Conservation (phyloP, 2,113 vertebrate genomes). For the Clinocottus analis region DNA sequence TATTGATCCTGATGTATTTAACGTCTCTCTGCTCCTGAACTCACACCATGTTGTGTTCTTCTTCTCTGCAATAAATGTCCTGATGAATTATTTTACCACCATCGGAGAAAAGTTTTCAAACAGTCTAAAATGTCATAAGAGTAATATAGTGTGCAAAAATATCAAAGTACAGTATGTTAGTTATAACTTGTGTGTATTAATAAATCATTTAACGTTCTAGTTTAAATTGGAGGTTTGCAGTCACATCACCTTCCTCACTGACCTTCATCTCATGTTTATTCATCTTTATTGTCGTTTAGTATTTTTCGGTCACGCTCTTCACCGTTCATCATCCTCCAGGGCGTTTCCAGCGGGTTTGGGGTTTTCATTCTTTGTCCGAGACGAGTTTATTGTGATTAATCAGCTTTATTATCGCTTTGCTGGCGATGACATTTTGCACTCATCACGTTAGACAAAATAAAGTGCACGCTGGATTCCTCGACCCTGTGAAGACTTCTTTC, state of each 20-base stretch:
- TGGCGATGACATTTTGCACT: neutral
- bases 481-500: neutral
- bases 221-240: neutral
- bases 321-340: neutral
- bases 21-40: too few species aligned
- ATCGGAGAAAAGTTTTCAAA: too few species aligned
- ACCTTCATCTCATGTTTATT: neutral
- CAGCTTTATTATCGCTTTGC: neutral
- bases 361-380: neutral
- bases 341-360: neutral
- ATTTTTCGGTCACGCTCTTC: neutral
- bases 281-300: neutral
- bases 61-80: too few species aligned
- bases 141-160: too few species aligned
- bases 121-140: too few species aligned
- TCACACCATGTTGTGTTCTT: too few species aligned
- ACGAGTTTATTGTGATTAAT: neutral
- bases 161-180: neutral
- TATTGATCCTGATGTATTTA: too few species aligned
- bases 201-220: neutral
- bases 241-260: neutral
- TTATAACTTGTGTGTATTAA: too few species aligned
- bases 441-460: neutral
- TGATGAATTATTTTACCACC: too few species aligned
- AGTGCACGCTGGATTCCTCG: too few species aligned